Base-by-base conservation (phyloP, 2,888 invertebrate species). In the Heterodera filipjevi region DNA sequence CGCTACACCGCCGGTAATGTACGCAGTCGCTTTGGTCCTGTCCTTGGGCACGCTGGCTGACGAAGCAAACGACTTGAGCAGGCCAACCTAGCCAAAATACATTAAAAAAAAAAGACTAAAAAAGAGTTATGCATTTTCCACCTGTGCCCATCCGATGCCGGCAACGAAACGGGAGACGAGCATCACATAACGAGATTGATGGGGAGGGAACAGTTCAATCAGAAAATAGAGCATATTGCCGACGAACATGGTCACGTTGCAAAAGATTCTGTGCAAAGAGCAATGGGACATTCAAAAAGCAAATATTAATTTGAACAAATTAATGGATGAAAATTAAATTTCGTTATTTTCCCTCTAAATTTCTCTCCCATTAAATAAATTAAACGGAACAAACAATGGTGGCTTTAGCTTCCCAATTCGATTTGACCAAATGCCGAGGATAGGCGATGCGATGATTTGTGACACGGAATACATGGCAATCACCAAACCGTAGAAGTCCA, bases 61-160 rank as follows among this genome's bases (percentile, higher is more conserved):
- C 8, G 90, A 86, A 3, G 90, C 86, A 79, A 90, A 90, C 0
- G 90, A 87, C 71, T 90, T 80, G 2, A 90, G 89, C 0, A 90
- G 87, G 1, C 90, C 89, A 8, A 89, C 88, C 79, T 90, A 89
- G 33, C 89, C 90, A 81, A 88, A 49, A n/a, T 73, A 35, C n/a
- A 14, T 27, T 3, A 74, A 32, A 27, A n/a, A 19, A 5, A 27
- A 19, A 22, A 35, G n/a, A n/a, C n/a, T n/a, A n/a, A n/a, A n/a
- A n/a, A n/a, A n/a, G n/a, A n/a, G n/a, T n/a, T n/a, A 32, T 68
- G 32, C 33, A 14, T 3, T 32, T 14, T 68, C 19, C 3, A 27
- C 59, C 27, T 59, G 59, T 27, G 59, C 71, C 68, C 71, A 68
- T 44, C 77, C 77, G 72, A 77, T 71, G 49, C 77, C 77, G 72